Conservation (phyloP, 1,140 invertebrate species). For the Listronotus oregonensis region DNA sequence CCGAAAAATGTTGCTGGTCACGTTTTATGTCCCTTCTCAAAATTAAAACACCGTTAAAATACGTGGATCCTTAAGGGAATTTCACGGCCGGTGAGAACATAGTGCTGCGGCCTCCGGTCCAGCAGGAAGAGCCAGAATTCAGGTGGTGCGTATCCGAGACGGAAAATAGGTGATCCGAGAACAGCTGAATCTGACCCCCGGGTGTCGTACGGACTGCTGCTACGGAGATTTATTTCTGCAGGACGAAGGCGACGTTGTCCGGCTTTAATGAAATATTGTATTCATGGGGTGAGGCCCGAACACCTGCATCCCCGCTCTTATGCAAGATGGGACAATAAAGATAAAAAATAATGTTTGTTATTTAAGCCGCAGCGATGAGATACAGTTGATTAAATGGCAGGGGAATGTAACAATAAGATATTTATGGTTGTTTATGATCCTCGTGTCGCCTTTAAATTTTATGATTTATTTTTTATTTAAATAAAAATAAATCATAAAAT, state of each 20-base stretch:
- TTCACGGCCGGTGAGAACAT: conserved; percentile 30
- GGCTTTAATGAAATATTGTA: conserved; percentile 56
- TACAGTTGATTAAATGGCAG: too few relatives aligned
- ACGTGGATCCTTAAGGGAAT: conserved; percentile 27
- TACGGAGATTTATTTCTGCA: conserved; percentile 53
- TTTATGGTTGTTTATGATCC: too few relatives aligned
- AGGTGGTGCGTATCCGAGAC: conserved; percentile 35
- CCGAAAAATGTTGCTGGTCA: too few relatives aligned
- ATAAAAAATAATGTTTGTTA: too few relatives aligned
- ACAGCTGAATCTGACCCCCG: conserved; percentile 53
- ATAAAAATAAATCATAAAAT: too few relatives aligned
- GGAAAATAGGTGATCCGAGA: conserved; percentile 46
- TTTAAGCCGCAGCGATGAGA: too few relatives aligned
- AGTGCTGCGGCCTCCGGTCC: conserved; percentile 35
- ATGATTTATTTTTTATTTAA: too few relatives aligned
- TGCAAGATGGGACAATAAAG: too few relatives aligned
- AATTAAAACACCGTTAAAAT: conserved; percentile 34
- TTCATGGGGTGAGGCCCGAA: conserved; percentile 49
- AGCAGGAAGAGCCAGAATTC: conserved; percentile 27
- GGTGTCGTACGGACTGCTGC: conserved; percentile 49
- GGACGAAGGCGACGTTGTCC: conserved; percentile 40
- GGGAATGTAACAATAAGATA: too few relatives aligned
- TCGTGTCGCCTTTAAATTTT: too few relatives aligned
- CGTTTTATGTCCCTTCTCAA: conserved; percentile 5
- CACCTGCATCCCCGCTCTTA: conserved; percentile 14